Conservation (phyloP, 1,140 invertebrate species). For the Heliconius congener region DNA sequence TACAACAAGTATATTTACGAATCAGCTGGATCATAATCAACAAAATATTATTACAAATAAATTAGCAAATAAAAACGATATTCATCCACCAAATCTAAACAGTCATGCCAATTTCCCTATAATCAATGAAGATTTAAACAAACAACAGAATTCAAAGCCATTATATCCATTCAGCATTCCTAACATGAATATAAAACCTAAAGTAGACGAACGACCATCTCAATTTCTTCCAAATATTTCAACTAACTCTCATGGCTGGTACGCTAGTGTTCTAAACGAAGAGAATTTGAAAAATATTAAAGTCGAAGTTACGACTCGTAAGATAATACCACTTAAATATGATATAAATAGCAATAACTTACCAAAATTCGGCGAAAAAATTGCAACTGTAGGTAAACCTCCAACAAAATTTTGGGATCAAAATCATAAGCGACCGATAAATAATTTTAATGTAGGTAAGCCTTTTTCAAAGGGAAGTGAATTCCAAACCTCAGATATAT, state of each 20-base stretch:
- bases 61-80: constrained; percentile 20
- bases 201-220: constrained; percentile 49
- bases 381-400: constrained; percentile 61
- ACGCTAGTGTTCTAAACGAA: constrained; percentile 69
- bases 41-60: constrained; percentile 3
- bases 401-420: constrained; percentile 60
- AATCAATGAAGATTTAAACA: constrained; percentile 58
- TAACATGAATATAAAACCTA: constrained; percentile 43
- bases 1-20: background rate
- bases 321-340: constrained; percentile 73
- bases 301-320: constrained; percentile 69
- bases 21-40: background rate
- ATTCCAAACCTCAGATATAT: constrained; percentile 42
- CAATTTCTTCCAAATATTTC: constrained; percentile 63
- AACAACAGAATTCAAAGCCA: constrained; percentile 16
- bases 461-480: constrained; percentile 65
- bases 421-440: constrained; percentile 43
- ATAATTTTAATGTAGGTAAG: constrained; percentile 60
- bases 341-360: constrained; percentile 58
- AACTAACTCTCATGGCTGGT: constrained; percentile 76
- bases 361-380: constrained; percentile 70
- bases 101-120: constrained; percentile 80
- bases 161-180: constrained; percentile 36
- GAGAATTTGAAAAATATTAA: constrained; percentile 67
- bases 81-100: constrained; percentile 54